Conservation (phyloP, 2,113 vertebrate genomes). For the Dinomys branickii region DNA sequence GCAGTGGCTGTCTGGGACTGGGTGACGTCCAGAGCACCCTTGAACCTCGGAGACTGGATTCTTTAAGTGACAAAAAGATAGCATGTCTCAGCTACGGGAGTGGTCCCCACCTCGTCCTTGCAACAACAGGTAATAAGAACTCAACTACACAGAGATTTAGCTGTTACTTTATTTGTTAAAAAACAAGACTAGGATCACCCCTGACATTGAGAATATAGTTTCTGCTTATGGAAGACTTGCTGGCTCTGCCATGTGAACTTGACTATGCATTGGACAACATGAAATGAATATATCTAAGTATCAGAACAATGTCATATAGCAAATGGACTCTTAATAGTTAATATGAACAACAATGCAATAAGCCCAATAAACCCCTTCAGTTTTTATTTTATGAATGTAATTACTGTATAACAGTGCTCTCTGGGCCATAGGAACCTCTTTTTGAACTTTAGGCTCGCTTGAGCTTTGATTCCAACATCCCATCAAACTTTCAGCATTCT, state of each 20-base stretch:
- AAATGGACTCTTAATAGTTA: not conserved
- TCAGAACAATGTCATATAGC: not conserved
- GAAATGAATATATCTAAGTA: not conserved
- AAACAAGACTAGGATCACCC: not conserved
- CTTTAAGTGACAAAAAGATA: slow-evolving; percentile 95
- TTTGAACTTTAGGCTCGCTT: slow-evolving; percentile 39
- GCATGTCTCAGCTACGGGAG: slow-evolving; percentile 97
- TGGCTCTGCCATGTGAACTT: not conserved
- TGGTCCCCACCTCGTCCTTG: slow-evolving; percentile 96
- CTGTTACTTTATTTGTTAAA: not conserved
- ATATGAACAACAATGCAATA: not conserved
- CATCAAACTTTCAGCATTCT: not conserved
- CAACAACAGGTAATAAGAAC: slow-evolving; percentile 91
- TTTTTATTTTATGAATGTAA: not conserved
- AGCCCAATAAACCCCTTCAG: not conserved
- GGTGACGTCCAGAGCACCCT: slow-evolving; percentile 96
- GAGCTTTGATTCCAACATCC: not conserved
- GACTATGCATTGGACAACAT: not conserved
- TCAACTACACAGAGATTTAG: not conserved
- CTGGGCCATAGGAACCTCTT: not conserved
- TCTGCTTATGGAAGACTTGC: not conserved
- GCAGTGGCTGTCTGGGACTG: slow-evolving; percentile 95
- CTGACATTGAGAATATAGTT: not conserved
- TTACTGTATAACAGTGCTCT: not conserved
- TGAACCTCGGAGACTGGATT: slow-evolving; percentile 93